A percentile compares a stretch with the other conserved stretches of the same genome.
Evolutionary conservation across 2,888 invertebrate species (phyloP).

Genomic region (Ctenicera cuprea): DNA sequence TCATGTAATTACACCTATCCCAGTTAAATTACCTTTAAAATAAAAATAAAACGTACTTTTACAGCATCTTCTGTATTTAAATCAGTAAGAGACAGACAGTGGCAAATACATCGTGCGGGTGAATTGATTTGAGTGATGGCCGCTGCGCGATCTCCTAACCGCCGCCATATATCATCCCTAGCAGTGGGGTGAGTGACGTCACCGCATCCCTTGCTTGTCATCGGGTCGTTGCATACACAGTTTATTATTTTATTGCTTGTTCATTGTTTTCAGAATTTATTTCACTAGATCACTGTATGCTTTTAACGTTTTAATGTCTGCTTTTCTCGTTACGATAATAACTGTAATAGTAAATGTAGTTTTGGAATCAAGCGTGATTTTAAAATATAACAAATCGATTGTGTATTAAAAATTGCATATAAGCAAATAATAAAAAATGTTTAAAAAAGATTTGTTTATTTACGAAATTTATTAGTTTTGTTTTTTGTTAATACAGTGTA

Average conservation of each 20-base stretch:
- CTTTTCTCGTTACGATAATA: background rate
- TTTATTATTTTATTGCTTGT: conserved; percentile 66
- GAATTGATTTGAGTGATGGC: conserved; percentile 76
- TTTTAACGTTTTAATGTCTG: conserved; percentile 12
- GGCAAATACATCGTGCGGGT: conserved; percentile 63
- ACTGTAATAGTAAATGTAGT: too few species aligned
- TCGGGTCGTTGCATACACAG: conserved; percentile 64
- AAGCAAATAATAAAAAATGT: too few species aligned
- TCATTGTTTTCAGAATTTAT: conserved; percentile 59
- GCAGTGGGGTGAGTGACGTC: conserved; percentile 69
- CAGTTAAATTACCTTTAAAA: background rate
- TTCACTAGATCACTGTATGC: conserved; percentile 33
- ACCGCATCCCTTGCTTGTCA: conserved; percentile 65
- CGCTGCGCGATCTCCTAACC: conserved; percentile 76
- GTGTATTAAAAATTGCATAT: too few species aligned
- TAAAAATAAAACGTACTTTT: conserved; percentile 22
- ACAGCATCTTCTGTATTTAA: conserved; percentile 46
- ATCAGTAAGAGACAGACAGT: conserved; percentile 56
- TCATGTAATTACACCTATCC: too few species aligned
- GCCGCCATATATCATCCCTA: conserved; percentile 77
- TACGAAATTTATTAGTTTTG: too few species aligned
- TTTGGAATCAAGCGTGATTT: too few species aligned
- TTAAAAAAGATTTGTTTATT: too few species aligned
- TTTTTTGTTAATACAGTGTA: too few species aligned
- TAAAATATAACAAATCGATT: too few species aligned